phyloP scores from a whole-genome alignment of 2,113 vertebrate species.

The Chaetorhynchus papuensis region DNA sequence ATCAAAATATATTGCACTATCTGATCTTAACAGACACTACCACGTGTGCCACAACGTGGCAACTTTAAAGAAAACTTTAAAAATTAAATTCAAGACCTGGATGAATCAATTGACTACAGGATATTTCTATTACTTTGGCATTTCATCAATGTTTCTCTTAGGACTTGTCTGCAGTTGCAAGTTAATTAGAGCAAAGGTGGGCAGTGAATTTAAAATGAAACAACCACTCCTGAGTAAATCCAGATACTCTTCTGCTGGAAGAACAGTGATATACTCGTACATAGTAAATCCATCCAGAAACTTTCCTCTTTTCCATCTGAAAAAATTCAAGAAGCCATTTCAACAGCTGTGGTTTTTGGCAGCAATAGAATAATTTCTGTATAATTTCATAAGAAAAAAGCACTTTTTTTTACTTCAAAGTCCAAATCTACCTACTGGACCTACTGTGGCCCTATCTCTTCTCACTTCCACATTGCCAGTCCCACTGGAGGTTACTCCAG shows the following conservation, averaged over 20 bases:
- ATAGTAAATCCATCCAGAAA: background rate
- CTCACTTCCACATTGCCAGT: background rate
- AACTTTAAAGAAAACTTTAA: background rate
- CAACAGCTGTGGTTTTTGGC: background rate
- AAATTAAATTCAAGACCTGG: background rate
- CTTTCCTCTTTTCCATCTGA: background rate
- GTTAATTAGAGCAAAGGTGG: background rate
- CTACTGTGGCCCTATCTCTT: background rate
- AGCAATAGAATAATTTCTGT: background rate
- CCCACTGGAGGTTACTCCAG: background rate
- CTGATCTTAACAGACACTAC: background rate
- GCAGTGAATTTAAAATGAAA: background rate
- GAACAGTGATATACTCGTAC: background rate
- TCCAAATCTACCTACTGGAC: background rate
- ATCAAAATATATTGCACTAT: background rate
- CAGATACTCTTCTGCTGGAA: background rate
- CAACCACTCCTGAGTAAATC: background rate
- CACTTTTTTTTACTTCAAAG: background rate
- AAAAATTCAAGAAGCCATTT: background rate
- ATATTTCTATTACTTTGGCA: background rate
- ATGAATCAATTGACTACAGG: background rate
- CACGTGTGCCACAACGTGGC: background rate
- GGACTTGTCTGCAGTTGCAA: background rate
- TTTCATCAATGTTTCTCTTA: conserved; percentile 5
- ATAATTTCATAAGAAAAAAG: background rate